Percentiles rank a stretch among this genome's conserved stretches.
These are phyloP conservation scores for Poeciliopsis turneri DNA, from an alignment of 2,797 vertebrate species.

Conservation along the genomic window DNA sequence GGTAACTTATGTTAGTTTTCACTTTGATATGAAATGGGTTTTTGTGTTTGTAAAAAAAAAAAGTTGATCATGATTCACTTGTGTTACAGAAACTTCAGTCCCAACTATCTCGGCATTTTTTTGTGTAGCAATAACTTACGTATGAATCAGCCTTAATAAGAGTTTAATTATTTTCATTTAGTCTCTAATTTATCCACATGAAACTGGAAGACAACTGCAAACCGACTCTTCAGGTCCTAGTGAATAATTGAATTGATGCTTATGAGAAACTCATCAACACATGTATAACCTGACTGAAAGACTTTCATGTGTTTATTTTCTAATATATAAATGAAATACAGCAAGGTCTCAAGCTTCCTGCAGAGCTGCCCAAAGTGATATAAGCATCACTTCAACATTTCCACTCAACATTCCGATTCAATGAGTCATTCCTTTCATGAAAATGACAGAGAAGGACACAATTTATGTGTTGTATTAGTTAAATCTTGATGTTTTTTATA, in stretches of 20 bases:
- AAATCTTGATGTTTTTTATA: conserved; percentile 47
- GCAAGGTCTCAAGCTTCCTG: conserved; percentile 27
- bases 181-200: not conserved
- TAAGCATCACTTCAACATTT: conserved; percentile 41
- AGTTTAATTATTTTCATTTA: not conserved
- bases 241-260: not conserved
- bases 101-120: not conserved
- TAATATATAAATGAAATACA: conserved; percentile 42
- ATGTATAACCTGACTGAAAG: not conserved
- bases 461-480: conserved; percentile 60
- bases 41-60: not conserved
- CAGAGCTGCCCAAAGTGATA: conserved; percentile 39
- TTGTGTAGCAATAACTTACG: not conserved
- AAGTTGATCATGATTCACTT: not conserved
- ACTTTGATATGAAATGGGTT: no score
- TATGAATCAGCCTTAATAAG: not conserved
- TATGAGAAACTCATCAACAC: no score
- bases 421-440: conserved; percentile 49
- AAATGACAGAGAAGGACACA: conserved; percentile 61
- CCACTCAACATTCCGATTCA: conserved; percentile 45
- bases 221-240: not conserved
- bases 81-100: not conserved
- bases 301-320: conserved; percentile 5
- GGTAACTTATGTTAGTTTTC: no score
- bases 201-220: not conserved